Evolutionary conservation across 2,113 vertebrate genomes (phyloP).

Genomic region (Lepisosteus oculatus): DNA sequence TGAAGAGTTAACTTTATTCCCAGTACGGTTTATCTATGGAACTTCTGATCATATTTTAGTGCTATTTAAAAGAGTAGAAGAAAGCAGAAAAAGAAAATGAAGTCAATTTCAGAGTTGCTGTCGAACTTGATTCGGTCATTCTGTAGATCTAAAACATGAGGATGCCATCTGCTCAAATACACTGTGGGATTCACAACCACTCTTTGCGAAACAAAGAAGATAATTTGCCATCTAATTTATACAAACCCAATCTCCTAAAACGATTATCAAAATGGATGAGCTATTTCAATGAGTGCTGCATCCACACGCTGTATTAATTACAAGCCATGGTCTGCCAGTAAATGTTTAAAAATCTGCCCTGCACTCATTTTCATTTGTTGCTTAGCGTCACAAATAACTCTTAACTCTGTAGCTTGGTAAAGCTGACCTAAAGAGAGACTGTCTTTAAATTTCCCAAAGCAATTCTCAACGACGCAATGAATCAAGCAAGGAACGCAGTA

Average conservation of each 20-base stretch:
- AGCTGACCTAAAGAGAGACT: conserved; percentile 13
- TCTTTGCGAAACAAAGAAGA: conserved; percentile 34
- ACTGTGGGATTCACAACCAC: conserved; percentile 22
- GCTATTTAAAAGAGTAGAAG: not conserved
- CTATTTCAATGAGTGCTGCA: conserved; percentile 22
- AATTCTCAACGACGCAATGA: not conserved
- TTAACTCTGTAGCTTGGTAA: conserved; percentile 9
- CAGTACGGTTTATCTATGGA: not conserved
- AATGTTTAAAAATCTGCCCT: conserved; percentile 32
- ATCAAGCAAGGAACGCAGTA: conserved; percentile 2
- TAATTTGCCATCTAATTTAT: conserved; percentile 40
- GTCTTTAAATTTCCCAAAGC: not conserved
- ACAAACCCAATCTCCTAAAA: conserved; percentile 23
- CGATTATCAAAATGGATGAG: conserved; percentile 35
- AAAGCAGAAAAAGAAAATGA: not conserved
- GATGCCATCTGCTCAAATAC: conserved; percentile 11
- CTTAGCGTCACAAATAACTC: conserved; percentile 9
- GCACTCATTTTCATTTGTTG: conserved; percentile 35
- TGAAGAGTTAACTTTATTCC: too few species aligned
- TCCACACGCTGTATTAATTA: conserved; percentile 14
- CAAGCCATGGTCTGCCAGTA: conserved; percentile 13
- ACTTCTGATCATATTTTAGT: not conserved
- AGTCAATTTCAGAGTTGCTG: conserved; percentile 8
- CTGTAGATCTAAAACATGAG: conserved; percentile 2
- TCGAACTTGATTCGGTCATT: conserved; percentile 14